These are phyloP conservation scores for Lottia gigantea DNA, from an alignment of 2,888 invertebrate genomes.

Conservation along the genomic window DNA sequence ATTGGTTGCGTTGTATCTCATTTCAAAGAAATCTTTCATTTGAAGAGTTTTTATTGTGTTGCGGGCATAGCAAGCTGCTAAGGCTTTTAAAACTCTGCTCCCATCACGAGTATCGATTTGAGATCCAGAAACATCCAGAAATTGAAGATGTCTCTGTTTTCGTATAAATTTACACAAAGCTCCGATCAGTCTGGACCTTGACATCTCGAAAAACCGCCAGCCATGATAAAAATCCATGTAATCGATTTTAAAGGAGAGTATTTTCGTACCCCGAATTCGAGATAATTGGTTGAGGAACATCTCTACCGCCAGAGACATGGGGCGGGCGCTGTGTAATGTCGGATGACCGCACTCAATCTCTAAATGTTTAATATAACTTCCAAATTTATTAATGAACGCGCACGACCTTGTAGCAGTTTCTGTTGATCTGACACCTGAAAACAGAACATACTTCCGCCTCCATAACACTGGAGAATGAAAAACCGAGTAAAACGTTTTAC, in stretches of 20 bases:
- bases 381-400: constrained; percentile 10
- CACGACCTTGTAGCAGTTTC: constrained; percentile 12
- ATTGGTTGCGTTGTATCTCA: constrained; percentile 3
- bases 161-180: constrained; percentile 16
- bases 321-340: constrained; percentile 18
- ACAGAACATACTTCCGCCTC: constrained; percentile 34
- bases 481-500: constrained; percentile 44
- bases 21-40: constrained; percentile 18
- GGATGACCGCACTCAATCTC: constrained; percentile 21
- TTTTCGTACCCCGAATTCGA: constrained; percentile 4
- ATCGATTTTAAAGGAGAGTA: constrained; percentile 18
- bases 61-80: constrained; percentile 9
- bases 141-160: constrained; percentile 14
- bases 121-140: constrained; percentile 15
- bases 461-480: constrained; percentile 44
- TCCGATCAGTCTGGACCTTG: constrained; percentile 1
- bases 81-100: not conserved
- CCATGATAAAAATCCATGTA: constrained; percentile 17
- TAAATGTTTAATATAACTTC: constrained; percentile 8
- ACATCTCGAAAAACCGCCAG: constrained; percentile 18
- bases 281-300: constrained; percentile 11
- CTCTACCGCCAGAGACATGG: constrained; percentile 16
- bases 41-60: constrained; percentile 14
- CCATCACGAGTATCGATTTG: constrained; percentile 13
- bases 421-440: constrained; percentile 13